Base-by-base conservation (phyloP, 2,113 vertebrate species). In the Maccullochella peelii region DNA sequence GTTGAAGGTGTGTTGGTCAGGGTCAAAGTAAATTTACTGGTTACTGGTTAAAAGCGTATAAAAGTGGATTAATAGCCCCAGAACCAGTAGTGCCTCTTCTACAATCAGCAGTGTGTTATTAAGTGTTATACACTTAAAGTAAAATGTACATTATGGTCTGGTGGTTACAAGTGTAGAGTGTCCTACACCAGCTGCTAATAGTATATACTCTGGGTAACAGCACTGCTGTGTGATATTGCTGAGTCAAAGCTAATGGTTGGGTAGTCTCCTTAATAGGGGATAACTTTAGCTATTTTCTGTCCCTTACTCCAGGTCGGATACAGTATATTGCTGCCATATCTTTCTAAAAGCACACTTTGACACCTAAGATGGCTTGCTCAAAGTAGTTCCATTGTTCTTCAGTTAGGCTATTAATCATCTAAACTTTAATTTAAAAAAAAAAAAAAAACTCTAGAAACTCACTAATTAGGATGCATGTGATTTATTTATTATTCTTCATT, bases 171-270 rank as follows among this genome's bases (percentile, higher is more conserved):
- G 23, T 52, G 27, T n/a, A 54, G 27, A 47, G 62, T 80, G 80
- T 78, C 74, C 23, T 52, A 73, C 33, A 72, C 27, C 47, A 68
- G 59, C 67, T 72, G 66, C 54, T 75, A 66, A 74, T 40, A 36
- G 42, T 25, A 25, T 57, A 44, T 36, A 59, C 44, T 59, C 54
- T 49, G 54, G 23, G 25, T 81, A 61, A 61, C 6, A 80, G 69
- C 47, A 61, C 74, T 73, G 55, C 66, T 77, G 71, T 66, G 67
- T 71, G n/a, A 76, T 58, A 54, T 33, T 73, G 58, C 58, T 76
- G 50, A 80, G 73, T n/a, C 50, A 58, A 58, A 50, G 65, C 38
- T 59, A 74, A 82, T 78, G 79, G 68, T 78, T 63, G 55, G 71
- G 20, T 77, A 27, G 54, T 61, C 47, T 55, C 12, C 27, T 80